phyloP scores from a whole-genome alignment of 1,140 invertebrate species.

The Neomicropteryx cornuta region DNA sequence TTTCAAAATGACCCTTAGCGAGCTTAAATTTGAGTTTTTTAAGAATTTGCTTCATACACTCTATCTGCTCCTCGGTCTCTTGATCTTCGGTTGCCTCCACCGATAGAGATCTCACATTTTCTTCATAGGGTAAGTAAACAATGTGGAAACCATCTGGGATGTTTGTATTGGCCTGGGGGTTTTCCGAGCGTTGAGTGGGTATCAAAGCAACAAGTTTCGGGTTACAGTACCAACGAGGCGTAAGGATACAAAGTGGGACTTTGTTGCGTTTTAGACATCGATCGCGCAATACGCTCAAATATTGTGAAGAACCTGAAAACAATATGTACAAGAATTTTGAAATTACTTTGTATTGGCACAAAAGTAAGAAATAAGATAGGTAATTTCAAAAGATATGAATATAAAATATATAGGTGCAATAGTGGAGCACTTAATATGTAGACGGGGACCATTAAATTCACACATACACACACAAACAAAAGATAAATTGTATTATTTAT shows the following conservation, averaged over 20 bases:
- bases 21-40: slow-evolving; percentile 11
- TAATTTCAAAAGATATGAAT: no score
- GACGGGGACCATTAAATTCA: no score
- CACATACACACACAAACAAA: no score
- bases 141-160: slow-evolving; percentile 14
- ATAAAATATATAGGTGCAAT: no score
- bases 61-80: slow-evolving; percentile 8
- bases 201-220: slow-evolving; percentile 11
- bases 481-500: no score
- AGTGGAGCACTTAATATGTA: no score
- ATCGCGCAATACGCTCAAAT: slow-evolving; percentile 11
- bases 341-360: no score
- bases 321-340: no score
- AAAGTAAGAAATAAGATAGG: no score
- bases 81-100: slow-evolving; percentile 1
- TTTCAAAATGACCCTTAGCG: slow-evolving; percentile 9
- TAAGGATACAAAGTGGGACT: slow-evolving; percentile 10
- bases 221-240: slow-evolving; percentile 10
- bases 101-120: slow-evolving; percentile 10
- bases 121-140: slow-evolving; percentile 11
- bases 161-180: slow-evolving; percentile 9
- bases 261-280: slow-evolving; percentile 8
- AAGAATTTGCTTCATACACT: slow-evolving; percentile 11
- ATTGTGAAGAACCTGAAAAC: slow-evolving; percentile 10
- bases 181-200: slow-evolving; percentile 7